Base-by-base conservation (phyloP, 2,888 invertebrate genomes). In the Eupithecia vulgata region DNA sequence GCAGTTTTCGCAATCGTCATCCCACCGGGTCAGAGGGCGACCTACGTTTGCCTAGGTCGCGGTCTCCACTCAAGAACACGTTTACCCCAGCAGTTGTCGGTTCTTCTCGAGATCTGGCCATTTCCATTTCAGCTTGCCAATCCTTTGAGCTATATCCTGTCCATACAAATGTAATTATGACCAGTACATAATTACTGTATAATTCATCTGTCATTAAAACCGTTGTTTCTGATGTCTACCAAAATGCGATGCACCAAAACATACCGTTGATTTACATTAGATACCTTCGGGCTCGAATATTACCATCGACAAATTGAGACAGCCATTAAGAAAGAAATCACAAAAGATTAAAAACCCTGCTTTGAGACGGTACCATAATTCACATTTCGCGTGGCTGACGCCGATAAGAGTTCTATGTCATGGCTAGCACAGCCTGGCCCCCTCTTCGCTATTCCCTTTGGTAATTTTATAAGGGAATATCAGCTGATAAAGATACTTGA, bases 301-400 rank as follows among this genome's bases (percentile, higher is more conserved):
- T 68, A 62, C 67, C 67, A 48, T 40, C 25, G 64, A 17, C 62
- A 67, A 69, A 67, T 52, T 74, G 73, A 78, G 78, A 69, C 73
- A 65, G 77, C 77, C 74, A 73, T 75, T 81, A 83, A 78, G 59
- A 77, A 79, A 80, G 76, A 84, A 83, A 85, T 80, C 81, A 85
- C 83, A 84, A 84, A 83, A 84, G 82, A 81, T 83, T 77, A 79
- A 76, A 73, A 83, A 83, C 84, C n/a, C 62, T 35, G 59, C 86
- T 78, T 86, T 82, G 83, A 83, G 84, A 87, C 82, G 85, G 84
- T 81, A 81, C 88, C 89, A 88, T 93, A 92, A 93, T 92, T 91
- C 90, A 88, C 86, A 77, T 81, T 88, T 93, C 81, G 93, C 93
- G 90, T 93, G 93, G 84, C 87, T 86, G 86, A 83, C 66, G 75